Percentiles rank a stretch among this genome's conserved stretches.
Conservation (phyloP, 2,888 invertebrate species). For the Eupithecia abbreviata region DNA sequence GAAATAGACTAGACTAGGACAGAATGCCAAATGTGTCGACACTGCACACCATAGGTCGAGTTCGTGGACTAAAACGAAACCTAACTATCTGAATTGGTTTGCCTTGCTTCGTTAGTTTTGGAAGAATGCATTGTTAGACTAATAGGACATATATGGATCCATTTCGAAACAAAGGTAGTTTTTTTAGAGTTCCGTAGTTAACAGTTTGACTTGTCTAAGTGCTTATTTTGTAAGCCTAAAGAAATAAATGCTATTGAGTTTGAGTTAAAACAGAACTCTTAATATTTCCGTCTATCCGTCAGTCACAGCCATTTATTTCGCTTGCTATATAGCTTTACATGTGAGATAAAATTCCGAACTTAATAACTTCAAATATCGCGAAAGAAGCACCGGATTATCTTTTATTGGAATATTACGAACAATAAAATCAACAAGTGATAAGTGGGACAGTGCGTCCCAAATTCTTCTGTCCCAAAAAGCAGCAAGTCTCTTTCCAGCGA, state of each 20-base stretch:
- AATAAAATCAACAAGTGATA: too few species aligned
- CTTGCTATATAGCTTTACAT: too few species aligned
- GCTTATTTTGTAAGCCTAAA: too few species aligned
- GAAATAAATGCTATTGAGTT: too few species aligned
- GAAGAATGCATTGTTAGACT: constrained; percentile 3
- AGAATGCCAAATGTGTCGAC: constrained; percentile 3
- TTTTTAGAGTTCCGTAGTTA: neutral
- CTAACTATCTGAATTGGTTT: neutral
- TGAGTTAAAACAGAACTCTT: neutral
- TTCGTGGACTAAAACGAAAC: neutral
- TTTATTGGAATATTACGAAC: too few species aligned
- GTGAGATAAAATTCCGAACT: too few species aligned
- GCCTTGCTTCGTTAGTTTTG: constrained; percentile 1
- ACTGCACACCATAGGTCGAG: neutral
- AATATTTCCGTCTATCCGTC: neutral
- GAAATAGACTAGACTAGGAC: neutral
- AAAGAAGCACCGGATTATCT: too few species aligned
- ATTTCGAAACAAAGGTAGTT: neutral
- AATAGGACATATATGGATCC: neutral
- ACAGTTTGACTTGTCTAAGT: too few species aligned
- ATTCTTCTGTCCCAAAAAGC: too few species aligned
- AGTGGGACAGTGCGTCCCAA: too few species aligned
- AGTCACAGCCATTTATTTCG: neutral
- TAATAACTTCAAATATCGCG: too few species aligned
- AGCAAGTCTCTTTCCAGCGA: too few species aligned